Evolutionary conservation across 2,888 invertebrate genomes (phyloP).

Genomic region (Lypha dubia): DNA sequence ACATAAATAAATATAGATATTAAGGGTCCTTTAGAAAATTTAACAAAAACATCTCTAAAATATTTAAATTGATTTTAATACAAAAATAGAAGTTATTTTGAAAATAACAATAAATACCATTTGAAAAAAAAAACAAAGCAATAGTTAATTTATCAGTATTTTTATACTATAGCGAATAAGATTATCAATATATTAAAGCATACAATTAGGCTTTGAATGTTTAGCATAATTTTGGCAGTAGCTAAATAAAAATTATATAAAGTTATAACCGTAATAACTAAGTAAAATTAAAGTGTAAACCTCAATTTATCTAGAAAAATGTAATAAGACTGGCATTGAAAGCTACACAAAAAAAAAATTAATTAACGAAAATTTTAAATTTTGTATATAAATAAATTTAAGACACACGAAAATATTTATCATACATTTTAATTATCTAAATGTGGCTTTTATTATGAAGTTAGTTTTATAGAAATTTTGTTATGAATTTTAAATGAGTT

Average conservation of each 20-base stretch:
- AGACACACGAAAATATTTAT: constrained; percentile 74
- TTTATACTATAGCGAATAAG: not conserved
- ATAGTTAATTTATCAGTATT: constrained; percentile 36
- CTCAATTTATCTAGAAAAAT: constrained; percentile 37
- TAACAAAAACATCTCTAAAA: not conserved
- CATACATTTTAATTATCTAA: not conserved
- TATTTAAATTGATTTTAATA: constrained; percentile 21
- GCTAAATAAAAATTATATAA: not conserved
- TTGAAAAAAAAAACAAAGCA: constrained; percentile 14
- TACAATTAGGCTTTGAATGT: constrained; percentile 46
- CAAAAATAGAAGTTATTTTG: not conserved
- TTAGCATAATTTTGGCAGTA: constrained; percentile 66
- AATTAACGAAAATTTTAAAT: not conserved
- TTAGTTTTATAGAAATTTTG: constrained; percentile 55
- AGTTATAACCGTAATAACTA: not conserved
- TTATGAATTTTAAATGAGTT: constrained; percentile 59
- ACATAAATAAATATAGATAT: not conserved
- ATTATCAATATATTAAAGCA: constrained; percentile 19
- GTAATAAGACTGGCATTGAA: constrained; percentile 45
- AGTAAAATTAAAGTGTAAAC: constrained; percentile 16
- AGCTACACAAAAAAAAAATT: constrained; percentile 1
- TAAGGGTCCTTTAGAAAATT: constrained; percentile 11
- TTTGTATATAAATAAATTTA: constrained; percentile 46
- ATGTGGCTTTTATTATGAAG: constrained; percentile 57
- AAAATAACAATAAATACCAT: not conserved